Evolutionary conservation across 2,888 invertebrate genomes (phyloP), one percentile per base, ranked within the genome.

Genomic region (Coelopa pilipes): DNA sequence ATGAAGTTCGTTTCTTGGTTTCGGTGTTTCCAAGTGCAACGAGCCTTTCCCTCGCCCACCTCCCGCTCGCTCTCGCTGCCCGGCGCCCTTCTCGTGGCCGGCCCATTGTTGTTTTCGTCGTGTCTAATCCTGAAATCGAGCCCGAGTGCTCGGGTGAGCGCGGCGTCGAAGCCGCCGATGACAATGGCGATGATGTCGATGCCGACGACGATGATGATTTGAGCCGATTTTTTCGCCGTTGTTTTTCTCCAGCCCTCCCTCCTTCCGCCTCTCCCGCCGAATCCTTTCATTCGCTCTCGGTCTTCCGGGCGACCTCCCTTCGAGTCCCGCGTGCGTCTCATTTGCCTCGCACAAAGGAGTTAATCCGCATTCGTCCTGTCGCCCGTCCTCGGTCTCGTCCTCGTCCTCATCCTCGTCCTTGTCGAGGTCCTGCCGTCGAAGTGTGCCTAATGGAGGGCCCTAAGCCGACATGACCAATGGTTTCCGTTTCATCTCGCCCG

Each of bases 381-480:
- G 47, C 46, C 45, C 49, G 47, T n/a, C 17, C 46, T 47, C 65
- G 17, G 55, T 9, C 10, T n/a, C n/a, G n/a, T n/a, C 24, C 24
- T 19, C 21, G 60, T 24, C 7, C 60, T 49, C 49, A 49, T 49
- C 19, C 13, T 15, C 15, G 21, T 21, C 17, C n/a, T 15, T 45
- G 11, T 47, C 21, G 21, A 21, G 69, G 19, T 47, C 46, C 47
- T 70, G 19, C 47, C 60, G 59, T n/a, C n/a, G n/a, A 70, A 70
- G 60, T 69, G 69, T 70, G 59, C 69, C 69, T 70, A 59, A 70
- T 59, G 69, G 69, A 59, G 55, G 45, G 50, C n/a, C 69, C 60
- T 70, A 70, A 59, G 59, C 69, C 47, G 69, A 59, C 69, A 70
- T 70, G 69, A 70, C 69, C 69, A 70, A 70, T 70, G 69, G 69